Conservation (phyloP, 2,888 invertebrate genomes). For the Drosophila flavopinicola region DNA sequence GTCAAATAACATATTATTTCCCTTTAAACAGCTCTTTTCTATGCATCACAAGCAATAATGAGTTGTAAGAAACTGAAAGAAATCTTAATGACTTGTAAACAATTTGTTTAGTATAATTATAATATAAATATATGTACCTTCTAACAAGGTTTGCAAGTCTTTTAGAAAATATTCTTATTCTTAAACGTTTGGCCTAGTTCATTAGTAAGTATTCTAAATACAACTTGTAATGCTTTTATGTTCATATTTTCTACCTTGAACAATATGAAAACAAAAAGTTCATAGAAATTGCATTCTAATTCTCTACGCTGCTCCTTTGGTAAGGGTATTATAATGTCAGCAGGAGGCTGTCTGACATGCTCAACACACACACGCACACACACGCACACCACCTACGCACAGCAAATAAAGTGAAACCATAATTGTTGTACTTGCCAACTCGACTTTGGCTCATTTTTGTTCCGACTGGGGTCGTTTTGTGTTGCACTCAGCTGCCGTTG, state of each 20-base stretch:
- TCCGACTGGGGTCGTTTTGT: constrained; percentile 38
- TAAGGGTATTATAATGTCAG: constrained; percentile 62
- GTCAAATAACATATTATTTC: too few species aligned
- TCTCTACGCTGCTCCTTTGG: constrained; percentile 25
- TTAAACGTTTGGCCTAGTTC: too few species aligned
- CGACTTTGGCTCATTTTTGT: constrained; percentile 70
- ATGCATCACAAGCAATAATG: too few species aligned
- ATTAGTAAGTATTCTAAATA: not conserved
- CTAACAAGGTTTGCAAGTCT: too few species aligned
- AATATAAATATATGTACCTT: too few species aligned
- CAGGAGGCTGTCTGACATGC: constrained; percentile 36
- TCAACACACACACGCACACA: constrained; percentile 10
- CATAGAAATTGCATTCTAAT: constrained; percentile 7
- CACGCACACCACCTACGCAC: constrained; percentile 14
- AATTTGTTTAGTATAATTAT: too few species aligned
- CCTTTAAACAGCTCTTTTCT: too few species aligned
- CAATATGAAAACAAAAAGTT: constrained; percentile 1
- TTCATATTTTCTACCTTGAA: too few species aligned
- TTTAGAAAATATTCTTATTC: not conserved
- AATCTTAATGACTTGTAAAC: too few species aligned
- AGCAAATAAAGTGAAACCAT: constrained; percentile 75
- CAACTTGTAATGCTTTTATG: too few species aligned
- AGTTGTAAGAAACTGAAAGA: too few species aligned
- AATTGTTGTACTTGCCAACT: constrained; percentile 77
- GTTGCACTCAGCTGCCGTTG: constrained; percentile 48